Conservation (phyloP, 2,888 invertebrate species). For the Ecliptopera silaceata region DNA sequence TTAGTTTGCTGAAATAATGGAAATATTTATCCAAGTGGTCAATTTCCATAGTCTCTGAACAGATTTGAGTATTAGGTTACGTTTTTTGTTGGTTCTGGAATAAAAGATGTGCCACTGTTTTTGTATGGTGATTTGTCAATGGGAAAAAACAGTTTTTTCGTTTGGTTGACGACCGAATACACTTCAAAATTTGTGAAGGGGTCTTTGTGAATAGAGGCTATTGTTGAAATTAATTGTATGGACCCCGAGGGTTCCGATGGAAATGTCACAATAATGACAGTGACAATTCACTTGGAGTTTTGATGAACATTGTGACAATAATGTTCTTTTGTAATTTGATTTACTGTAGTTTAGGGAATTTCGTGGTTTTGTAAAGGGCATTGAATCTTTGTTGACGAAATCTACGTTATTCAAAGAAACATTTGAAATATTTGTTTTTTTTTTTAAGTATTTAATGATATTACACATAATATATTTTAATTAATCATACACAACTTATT, state of each 20-base stretch:
- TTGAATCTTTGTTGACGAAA: too few relatives aligned
- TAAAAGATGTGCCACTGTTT: not conserved
- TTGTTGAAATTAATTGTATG: slow-evolving; percentile 32
- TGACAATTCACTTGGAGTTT: slow-evolving; percentile 23
- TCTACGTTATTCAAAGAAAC: not conserved
- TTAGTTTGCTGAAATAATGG: not conserved
- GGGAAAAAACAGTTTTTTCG: slow-evolving; percentile 18
- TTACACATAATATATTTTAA: too few relatives aligned
- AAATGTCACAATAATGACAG: slow-evolving; percentile 31
- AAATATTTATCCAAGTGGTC: not conserved
- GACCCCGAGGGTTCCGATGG: slow-evolving; percentile 24
- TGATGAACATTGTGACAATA: not conserved
- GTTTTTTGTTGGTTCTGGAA: not conserved
- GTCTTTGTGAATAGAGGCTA: slow-evolving; percentile 18
- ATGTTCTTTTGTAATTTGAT: too few relatives aligned
- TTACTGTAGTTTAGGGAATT: too few relatives aligned
- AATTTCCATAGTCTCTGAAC: not conserved
- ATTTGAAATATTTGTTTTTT: too few relatives aligned
- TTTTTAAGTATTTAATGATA: too few relatives aligned
- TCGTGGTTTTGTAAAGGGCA: too few relatives aligned
- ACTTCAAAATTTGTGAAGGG: slow-evolving; percentile 18
- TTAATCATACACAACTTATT: too few relatives aligned
- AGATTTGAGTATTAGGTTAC: not conserved
- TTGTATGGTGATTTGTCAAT: slow-evolving; percentile 7
- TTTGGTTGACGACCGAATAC: slow-evolving; percentile 14